phyloP scores from a whole-genome alignment of 35 echinoderm and acorn worm species.

The Acanthaster planci region DNA sequence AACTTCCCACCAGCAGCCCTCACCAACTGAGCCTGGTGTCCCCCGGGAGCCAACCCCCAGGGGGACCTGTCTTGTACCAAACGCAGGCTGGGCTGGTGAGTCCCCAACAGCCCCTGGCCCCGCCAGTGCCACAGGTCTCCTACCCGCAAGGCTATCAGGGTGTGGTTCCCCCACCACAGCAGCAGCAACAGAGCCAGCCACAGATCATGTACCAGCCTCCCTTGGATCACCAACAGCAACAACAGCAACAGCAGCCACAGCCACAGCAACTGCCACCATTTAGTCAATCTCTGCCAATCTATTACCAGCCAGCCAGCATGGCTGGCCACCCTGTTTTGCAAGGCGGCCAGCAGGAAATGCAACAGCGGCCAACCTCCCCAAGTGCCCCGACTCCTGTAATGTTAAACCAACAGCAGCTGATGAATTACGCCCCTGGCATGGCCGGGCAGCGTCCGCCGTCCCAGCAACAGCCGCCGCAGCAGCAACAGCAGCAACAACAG shows the following conservation, averaged over 20 bases:
- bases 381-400: slow-evolving; percentile 36
- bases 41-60: slow-evolving; percentile 37
- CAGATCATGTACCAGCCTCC: slow-evolving; percentile 50
- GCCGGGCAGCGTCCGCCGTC: slow-evolving; percentile 42
- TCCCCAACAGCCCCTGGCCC: slow-evolving; percentile 39
- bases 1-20: slow-evolving; percentile 6
- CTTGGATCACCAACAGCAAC: slow-evolving; percentile 42
- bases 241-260: slow-evolving; percentile 21
- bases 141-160: slow-evolving; percentile 45
- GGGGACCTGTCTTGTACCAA: slow-evolving; percentile 36
- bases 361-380: slow-evolving; percentile 58
- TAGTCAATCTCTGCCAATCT: slow-evolving; percentile 54
- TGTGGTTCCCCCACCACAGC: slow-evolving; percentile 41
- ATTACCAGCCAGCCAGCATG: slow-evolving; percentile 47
- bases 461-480: slow-evolving; percentile 18
- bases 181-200: slow-evolving; percentile 21
- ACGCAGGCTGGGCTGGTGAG: slow-evolving; percentile 25
- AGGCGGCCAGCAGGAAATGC: slow-evolving; percentile 29
- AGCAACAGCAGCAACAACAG: slow-evolving; percentile 17
- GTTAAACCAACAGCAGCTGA: slow-evolving; percentile 53
- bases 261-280: slow-evolving; percentile 6
- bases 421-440: slow-evolving; percentile 37
- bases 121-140: slow-evolving; percentile 31
- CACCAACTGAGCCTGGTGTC: slow-evolving; percentile 30
- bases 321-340: slow-evolving; percentile 18